Conservation (phyloP, 2,797 vertebrate genomes). For the Myioborus miniatus region DNA sequence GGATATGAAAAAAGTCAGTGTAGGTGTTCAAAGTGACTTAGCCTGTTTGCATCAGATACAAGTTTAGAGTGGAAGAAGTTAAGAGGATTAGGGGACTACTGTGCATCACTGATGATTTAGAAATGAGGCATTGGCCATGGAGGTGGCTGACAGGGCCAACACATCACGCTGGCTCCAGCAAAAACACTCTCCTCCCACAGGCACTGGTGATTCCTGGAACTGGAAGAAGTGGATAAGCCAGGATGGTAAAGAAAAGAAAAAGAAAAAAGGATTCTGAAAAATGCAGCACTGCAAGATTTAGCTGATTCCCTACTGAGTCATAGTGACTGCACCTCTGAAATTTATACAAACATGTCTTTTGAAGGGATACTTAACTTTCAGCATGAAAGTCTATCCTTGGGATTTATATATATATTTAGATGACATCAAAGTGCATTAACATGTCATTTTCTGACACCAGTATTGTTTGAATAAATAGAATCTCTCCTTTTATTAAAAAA, state of each 20-base stretch:
- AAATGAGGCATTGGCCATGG: neutral
- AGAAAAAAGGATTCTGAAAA: neutral
- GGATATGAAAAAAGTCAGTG: neutral
- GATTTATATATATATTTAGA: neutral
- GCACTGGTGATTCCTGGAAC: neutral
- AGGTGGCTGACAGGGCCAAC: neutral
- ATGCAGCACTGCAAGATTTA: neutral
- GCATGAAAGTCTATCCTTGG: neutral
- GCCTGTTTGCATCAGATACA: constrained; percentile 14
- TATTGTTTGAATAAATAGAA: neutral
- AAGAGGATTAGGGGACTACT: constrained; percentile 9
- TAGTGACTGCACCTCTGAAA: neutral
- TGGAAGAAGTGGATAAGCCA: neutral
- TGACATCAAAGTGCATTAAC: neutral
- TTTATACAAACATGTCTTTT: neutral
- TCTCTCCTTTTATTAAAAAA: neutral
- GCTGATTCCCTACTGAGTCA: neutral
- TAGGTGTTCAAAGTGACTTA: constrained; percentile 12
- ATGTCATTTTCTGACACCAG: neutral
- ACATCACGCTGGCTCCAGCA: neutral
- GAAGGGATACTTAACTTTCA: neutral
- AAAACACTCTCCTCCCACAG: neutral
- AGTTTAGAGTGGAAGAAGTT: neutral
- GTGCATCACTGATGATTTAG: neutral
- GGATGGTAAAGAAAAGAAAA: neutral